Percentiles rank a stretch among this genome's conserved stretches.
Evolutionary conservation across 2,113 vertebrate genomes (phyloP).

Genomic region (Otolemur garnettii): DNA sequence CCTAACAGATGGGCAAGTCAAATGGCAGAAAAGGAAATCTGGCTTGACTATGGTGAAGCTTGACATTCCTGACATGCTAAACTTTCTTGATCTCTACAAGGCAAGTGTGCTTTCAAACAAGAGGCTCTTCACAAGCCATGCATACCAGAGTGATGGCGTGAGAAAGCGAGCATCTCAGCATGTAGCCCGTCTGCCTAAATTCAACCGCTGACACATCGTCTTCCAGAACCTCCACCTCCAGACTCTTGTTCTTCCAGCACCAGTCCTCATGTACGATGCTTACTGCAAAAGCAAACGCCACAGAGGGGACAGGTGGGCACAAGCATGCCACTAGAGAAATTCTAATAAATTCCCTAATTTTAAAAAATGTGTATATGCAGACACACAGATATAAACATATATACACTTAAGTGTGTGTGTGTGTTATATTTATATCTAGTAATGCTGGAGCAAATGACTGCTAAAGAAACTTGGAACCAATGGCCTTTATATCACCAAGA

Average conservation of each 20-base stretch:
- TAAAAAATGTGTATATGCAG: neutral
- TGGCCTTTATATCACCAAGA: neutral
- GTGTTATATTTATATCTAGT: fast-evolving
- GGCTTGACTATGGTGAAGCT: neutral
- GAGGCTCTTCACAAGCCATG: neutral
- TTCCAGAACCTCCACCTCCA: slow-evolving; percentile 96
- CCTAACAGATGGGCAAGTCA: fast-evolving
- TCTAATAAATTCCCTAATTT: neutral
- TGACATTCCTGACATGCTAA: neutral
- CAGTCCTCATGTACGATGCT: slow-evolving; percentile 97
- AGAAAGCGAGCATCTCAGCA: slow-evolving; percentile 97
- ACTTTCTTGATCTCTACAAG: neutral
- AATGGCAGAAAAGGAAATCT: neutral
- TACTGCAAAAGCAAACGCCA: slow-evolving; percentile 84
- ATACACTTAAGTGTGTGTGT: fast-evolving
- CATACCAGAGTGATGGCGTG: slow-evolving; percentile 98
- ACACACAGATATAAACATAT: neutral
- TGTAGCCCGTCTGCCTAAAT: slow-evolving; percentile 98
- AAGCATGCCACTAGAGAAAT: fast-evolving
- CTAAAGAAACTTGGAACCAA: neutral
- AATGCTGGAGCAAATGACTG: neutral
- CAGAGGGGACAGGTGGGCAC: neutral
- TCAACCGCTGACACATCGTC: slow-evolving; percentile 92
- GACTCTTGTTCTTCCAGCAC: slow-evolving; percentile 98
- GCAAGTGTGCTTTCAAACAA: neutral